phyloP scores from a whole-genome alignment of 2,888 invertebrate species.

The Enchytraeus crypticus region DNA sequence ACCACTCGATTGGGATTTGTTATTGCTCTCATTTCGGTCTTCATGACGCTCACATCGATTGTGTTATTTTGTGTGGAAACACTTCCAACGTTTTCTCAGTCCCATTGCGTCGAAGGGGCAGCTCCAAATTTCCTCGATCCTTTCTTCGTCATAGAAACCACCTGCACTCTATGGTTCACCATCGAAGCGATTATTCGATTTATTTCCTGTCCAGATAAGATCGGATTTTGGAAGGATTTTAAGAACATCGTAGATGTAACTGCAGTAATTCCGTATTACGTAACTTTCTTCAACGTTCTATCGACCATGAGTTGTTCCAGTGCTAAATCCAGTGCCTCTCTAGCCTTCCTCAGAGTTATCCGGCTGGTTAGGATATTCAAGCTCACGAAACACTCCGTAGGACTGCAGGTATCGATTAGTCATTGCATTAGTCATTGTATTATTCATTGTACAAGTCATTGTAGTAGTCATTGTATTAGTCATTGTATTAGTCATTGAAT shows the following conservation, averaged over 20 bases:
- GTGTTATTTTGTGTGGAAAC: constrained; percentile 48
- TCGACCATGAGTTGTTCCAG: constrained; percentile 39
- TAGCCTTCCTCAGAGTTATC: constrained; percentile 52
- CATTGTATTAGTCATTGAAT: too few species aligned
- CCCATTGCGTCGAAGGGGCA: constrained; percentile 36
- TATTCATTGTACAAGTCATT: too few species aligned
- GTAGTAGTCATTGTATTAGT: too few species aligned
- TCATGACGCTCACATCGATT: constrained; percentile 44
- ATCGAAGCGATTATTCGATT: constrained; percentile 50
- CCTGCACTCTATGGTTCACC: constrained; percentile 52
- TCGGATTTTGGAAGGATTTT: constrained; percentile 48
- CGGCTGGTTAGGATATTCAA: constrained; percentile 51
- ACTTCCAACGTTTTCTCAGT: constrained; percentile 35
- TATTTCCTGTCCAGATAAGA: constrained; percentile 49
- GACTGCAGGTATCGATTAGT: too few species aligned
- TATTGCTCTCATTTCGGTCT: constrained; percentile 44
- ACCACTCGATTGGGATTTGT: constrained; percentile 43
- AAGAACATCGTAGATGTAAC: constrained; percentile 52
- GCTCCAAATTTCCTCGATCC: too few species aligned
- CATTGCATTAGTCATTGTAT: too few species aligned
- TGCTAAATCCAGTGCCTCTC: constrained; percentile 48
- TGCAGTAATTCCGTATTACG: constrained; percentile 52
- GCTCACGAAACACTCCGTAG: too few species aligned
- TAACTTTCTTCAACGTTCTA: constrained; percentile 38
- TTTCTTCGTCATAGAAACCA: constrained; percentile 50